Evolutionary conservation across 2,888 invertebrate species (phyloP), one percentile per base, ranked within the genome.

Genomic region (Eretmocerus hayati): DNA sequence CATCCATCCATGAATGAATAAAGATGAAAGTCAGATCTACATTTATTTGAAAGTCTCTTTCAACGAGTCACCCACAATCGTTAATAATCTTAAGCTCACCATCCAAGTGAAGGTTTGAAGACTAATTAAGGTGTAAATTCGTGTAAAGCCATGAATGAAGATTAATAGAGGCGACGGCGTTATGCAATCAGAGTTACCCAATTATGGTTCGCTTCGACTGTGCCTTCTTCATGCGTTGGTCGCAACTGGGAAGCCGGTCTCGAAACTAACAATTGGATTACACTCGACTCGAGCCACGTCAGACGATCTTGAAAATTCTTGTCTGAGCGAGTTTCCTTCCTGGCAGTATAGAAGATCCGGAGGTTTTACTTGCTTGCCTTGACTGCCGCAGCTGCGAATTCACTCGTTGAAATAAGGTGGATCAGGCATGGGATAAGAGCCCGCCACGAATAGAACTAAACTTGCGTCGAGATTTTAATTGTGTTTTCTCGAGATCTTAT

Each of bases 61-160:
- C n/a, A n/a, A n/a, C n/a, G n/a, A n/a, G n/a, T n/a, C n/a, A n/a
- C 26, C 15, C 11, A 11, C n/a, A 9, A 20, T 33, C 38, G 41
- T 11, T 6, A 6, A 40, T 46, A 30, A 21, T 46, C 41, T 46
- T 26, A 35, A 37, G 21, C 32, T 18, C 3, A 20, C n/a, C 45
- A 23, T 41, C 42, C 23, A 31, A 30, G 18, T 31, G 11, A 35
- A 18, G 26, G 30, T 32, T 22, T n/a, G 16, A 32, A 11, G 23
- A 26, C 37, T 50, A 42, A 45, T 42, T 50, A 42, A 49, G 40
- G 21, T 19, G 37, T 20, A 42, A 46, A 42, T 42, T 37, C 45
- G 21, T 32, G 13, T 23, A 36, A 5, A 44, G 23, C 41, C 36
- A 40, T 31, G 35, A 43, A 20, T 26, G 35, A 44, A 31, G 49